Base-by-base conservation (phyloP, 2,888 invertebrate genomes). In the Drosophila nr. perissopoda region DNA sequence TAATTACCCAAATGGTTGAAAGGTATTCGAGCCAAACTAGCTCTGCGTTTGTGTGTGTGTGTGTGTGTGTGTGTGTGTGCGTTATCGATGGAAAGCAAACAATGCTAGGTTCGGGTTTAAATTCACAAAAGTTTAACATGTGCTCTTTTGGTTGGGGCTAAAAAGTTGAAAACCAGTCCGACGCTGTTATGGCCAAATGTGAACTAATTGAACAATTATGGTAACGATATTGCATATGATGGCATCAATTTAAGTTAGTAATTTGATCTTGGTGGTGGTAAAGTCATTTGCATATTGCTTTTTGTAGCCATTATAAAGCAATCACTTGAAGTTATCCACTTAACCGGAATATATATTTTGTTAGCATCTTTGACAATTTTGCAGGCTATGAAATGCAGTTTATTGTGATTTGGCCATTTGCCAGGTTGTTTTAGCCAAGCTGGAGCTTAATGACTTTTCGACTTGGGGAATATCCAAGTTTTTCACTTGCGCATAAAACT, bases 1-100 rank as follows among this genome's bases (percentile, higher is more conserved):
- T 85, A 85, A 85, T 85, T 84, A 88, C 83, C 89, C 68, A 80
- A 84, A 86, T 83, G 89, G 74, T 60, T 81, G 64, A 74, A 79
- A 82, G 89, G 73, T 80, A 79, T 80, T 66, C 63, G 38, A 76
- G 67, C 61, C 52, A 62, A 61, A 48, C 63, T 42, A 64, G 53
- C 21, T 40, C 2, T 29, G 54, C 34, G 59, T 46, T 36, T 62
- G 33, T 46, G 49, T 72, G 62, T 34, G 18, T 53, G 53, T 46
- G 49, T 72, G 62, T 34, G 18, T 53, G 53, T 21, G 21, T 33
- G 40, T 49, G 64, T 27, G 38, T 65, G 49, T 54, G 56, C 27
- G 38, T 49, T 48, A 49, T 58, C 71, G 61, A 78, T 81, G 71
- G 36, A 65, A 63, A 59, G 53, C 68, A 60, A 72, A 75, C 78